Evolutionary conservation across 2,797 vertebrate species (phyloP).

Genomic region (Stomatorhinus walkeri): DNA sequence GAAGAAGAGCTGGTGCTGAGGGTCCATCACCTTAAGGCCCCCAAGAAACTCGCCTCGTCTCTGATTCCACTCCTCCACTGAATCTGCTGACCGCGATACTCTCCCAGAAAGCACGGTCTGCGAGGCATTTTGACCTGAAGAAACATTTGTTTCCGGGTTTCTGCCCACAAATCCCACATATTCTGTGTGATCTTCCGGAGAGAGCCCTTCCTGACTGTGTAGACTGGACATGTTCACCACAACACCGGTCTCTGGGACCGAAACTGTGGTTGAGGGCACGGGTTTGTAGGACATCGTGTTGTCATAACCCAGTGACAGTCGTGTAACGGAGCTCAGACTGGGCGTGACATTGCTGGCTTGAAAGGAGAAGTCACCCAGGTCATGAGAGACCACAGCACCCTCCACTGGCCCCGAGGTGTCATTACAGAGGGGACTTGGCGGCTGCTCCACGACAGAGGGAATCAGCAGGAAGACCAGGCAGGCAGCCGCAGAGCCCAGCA

Average conservation of each 20-base stretch:
- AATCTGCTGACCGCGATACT: conserved; percentile 29
- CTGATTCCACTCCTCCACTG: background rate
- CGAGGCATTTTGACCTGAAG: background rate
- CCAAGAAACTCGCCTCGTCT: conserved; percentile 42
- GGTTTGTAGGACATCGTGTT: background rate
- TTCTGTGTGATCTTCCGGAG: background rate
- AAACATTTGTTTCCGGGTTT: background rate
- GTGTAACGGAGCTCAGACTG: background rate
- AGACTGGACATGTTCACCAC: background rate
- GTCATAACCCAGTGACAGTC: background rate
- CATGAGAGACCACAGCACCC: background rate
- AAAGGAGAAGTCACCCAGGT: background rate
- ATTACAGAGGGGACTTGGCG: conserved; percentile 45
- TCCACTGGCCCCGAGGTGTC: conserved; percentile 23
- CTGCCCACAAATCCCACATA: background rate
- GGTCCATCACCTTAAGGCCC: conserved; percentile 53
- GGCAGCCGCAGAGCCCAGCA: conserved; percentile 59
- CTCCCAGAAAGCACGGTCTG: conserved; percentile 17
- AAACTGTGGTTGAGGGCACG: background rate
- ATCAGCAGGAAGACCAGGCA: conserved; percentile 63
- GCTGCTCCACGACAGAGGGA: conserved; percentile 37
- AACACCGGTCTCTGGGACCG: background rate
- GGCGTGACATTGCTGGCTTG: background rate
- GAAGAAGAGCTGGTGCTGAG: conserved; percentile 63
- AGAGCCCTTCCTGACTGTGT: background rate